Evolutionary conservation across 2,888 invertebrate species (phyloP), one percentile per base, ranked within the genome.

Genomic region (Drosophila testacea): DNA sequence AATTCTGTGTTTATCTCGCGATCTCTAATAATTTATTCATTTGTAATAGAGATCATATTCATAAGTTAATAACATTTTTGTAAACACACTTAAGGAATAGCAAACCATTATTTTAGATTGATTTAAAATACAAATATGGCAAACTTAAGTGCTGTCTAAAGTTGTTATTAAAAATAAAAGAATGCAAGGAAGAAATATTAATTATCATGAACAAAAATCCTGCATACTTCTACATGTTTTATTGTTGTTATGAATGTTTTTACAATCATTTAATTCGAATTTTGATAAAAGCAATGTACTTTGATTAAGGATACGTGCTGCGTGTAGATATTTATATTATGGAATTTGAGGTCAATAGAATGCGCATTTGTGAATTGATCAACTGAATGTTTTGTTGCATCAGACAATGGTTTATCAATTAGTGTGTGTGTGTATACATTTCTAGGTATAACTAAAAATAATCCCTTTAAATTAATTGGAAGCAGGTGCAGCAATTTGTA

Each of bases 381-480:
- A 50, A 4, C 11, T 13, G n/a, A 16, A 32, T 10, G 7, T 30
- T 47, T 51, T 34, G 36, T n/a, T 39, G n/a, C 4, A 36, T 10
- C 9, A 48, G 7, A 42, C 38, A 54, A 9, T 54, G 42, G 34
- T 34, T 22, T 42, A n/a, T 32, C 4, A 34, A 13, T 56, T 13
- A 7, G 11, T 41, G 16, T 32, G 4, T 28, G 48, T 34, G 47
- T 28, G 6, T 13, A 16, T 41, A 32, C 10, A 13, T 41, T 27
- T 42, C 22, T n/a, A n/a, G 22, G 55, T 47, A 10, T 47, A 9
- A 32, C 4, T n/a, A 9, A 5, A 4, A 16, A 22, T 61, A 63
- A 39, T 42, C 34, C 60, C 27, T 71, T 76, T 60, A 59, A 60
- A 76, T 70, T 63, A 50, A 61, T 54, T 44, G 36, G 27, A 11